Evolutionary conservation across 2,797 vertebrate species (phyloP), one percentile per base, ranked within the genome.

Genomic region (Microctenopoma steveboyesi): DNA sequence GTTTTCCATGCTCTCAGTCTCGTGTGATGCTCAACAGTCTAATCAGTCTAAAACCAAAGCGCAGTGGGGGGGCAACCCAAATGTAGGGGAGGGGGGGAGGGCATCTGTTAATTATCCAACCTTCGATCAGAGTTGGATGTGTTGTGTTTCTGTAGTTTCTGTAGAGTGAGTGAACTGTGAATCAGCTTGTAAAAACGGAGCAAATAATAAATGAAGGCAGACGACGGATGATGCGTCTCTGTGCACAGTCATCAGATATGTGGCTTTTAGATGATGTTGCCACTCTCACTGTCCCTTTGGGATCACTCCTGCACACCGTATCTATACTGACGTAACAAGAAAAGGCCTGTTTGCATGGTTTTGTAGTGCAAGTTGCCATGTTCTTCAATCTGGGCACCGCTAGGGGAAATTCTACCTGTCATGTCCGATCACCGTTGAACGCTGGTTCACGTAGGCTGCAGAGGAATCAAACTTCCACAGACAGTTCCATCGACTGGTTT

Each of bases 351-450:
- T 59, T 43, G 40, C 30, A 28, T 46, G 22, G 7, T 62, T 74
- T 58, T 72, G 9, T 16, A 1, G 35, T 3, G 43, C 55, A 64
- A 68, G 59, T n/a, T 69, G 65, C 50, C 69, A 49, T 65, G n/a
- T 55, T 59, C 37, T 69, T 64, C 75, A 22, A 22, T 69, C 37
- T 3, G 4, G 22, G 48, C 49, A 50, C 39, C 43, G 64, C 42
- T 8, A 54, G 81, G 79, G 3, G 63, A 78, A 72, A 91, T 76
- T 82, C 35, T 79, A 62, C 82, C 79, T 88, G 93, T 93, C 91
- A 89, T 64, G 86, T 92, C 88, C 86, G 85, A 91, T 95, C 92
- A 88, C 85, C 81, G 91, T 90, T 89, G 84, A 84, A 87, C 79
- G 88, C 86, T 90, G 79, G 67, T 84, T 82, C 47, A 67, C 52